A percentile compares a stretch with the other conserved stretches of the same genome.
These are phyloP conservation scores for Actinostola sp. DNA, from an alignment of 92 coral and sea anemone species.

Conservation along the genomic window DNA sequence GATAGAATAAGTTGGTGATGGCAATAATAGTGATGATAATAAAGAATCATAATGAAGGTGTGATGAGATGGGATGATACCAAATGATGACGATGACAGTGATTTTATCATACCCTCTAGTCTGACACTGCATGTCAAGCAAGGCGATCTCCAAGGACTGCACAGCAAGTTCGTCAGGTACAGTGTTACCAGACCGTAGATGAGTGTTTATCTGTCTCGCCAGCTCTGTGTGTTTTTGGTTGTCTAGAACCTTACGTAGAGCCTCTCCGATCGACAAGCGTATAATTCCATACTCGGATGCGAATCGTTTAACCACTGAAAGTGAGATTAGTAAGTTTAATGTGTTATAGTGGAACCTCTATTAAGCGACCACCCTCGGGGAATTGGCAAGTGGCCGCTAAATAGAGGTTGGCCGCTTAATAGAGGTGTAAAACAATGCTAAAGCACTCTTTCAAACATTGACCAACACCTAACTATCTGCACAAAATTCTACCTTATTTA, in stretches of 20 bases:
- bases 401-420: no score
- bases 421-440: no score
- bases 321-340: no score
- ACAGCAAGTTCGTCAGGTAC: slow-evolving; percentile 98
- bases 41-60: no score
- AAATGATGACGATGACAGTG: background rate
- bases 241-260: slow-evolving; percentile 78
- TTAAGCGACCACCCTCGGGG: no score
- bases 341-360: no score
- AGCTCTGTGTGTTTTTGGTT: slow-evolving; percentile 87
- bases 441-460: no score
- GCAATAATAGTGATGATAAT: background rate
- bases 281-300: slow-evolving; percentile 88
- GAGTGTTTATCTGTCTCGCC: slow-evolving; percentile 81
- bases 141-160: slow-evolving; percentile 87
- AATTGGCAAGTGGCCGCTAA: no score
- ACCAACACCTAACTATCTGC: no score
- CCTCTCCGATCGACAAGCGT: slow-evolving; percentile 95
- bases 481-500: no score
- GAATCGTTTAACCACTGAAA: slow-evolving; percentile 92
- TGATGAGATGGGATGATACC: background rate
- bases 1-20: no score
- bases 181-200: slow-evolving; percentile 80
- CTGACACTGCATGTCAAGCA: slow-evolving; percentile 93
- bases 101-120: slow-evolving; percentile 80